Evolutionary conservation across 2,888 invertebrate genomes (phyloP).

Genomic region (Cataglyphis cursor): DNA sequence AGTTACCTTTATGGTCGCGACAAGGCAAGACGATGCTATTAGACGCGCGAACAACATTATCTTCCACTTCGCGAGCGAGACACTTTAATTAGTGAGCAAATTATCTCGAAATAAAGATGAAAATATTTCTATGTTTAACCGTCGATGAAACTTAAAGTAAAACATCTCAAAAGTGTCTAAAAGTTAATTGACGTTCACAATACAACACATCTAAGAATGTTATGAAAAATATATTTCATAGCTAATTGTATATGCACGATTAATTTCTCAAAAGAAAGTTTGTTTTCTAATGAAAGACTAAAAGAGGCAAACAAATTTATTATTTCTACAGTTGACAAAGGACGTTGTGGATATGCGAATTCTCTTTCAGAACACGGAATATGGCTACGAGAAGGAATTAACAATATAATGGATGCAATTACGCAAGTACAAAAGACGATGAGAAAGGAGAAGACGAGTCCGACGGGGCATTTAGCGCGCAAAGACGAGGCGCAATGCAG

Average conservation of each 20-base stretch:
- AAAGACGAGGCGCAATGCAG: slow-evolving; percentile 22
- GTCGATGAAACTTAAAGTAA: not conserved
- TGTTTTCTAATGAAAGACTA: not conserved
- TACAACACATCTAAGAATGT: not conserved
- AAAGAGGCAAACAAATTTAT: slow-evolving; percentile 11
- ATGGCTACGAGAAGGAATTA: slow-evolving; percentile 30
- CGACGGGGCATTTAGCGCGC: slow-evolving; percentile 24
- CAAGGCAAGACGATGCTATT: slow-evolving; percentile 28
- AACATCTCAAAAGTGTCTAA: not conserved
- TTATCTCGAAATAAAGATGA: slow-evolving; percentile 16
- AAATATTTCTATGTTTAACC: not conserved
- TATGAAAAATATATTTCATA: not conserved
- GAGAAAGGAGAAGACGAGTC: not conserved
- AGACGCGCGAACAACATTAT: slow-evolving; percentile 13
- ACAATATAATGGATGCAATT: slow-evolving; percentile 44
- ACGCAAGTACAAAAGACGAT: slow-evolving; percentile 17
- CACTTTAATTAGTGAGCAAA: slow-evolving; percentile 13
- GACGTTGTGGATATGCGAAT: not conserved
- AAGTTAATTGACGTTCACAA: not conserved
- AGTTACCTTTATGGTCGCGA: slow-evolving; percentile 10
- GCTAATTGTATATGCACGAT: not conserved
- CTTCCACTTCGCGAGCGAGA: slow-evolving; percentile 1
- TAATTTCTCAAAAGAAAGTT: not conserved
- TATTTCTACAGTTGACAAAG: slow-evolving; percentile 7
- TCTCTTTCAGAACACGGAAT: not conserved